Evolutionary conservation across 2,113 vertebrate genomes (phyloP), one percentile per base, ranked within the genome.

Genomic region (Oophaga pumilio): DNA sequence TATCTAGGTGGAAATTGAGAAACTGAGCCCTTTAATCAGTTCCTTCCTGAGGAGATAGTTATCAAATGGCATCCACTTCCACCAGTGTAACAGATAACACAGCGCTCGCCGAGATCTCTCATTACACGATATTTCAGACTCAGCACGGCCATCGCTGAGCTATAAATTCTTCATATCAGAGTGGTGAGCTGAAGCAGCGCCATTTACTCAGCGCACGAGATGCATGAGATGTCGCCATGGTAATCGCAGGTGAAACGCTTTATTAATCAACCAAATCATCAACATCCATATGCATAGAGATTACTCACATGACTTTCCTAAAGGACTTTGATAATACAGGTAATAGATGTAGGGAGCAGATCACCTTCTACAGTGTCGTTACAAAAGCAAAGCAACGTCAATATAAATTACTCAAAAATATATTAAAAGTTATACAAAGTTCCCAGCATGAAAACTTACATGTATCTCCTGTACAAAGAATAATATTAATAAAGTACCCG

Each of bases 251-350:
- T 28, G 87, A 87, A 90, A 83, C 84, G 84, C 18, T 53, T 77
- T 76, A 90, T 86, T 88, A 89, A 89, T 90, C 90, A 91, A 89
- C 87, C 87, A 33, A 43, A 90, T 77, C 52, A 90, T 71, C 89
- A 87, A n/a, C 74, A n/a, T 68, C 66, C 62, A 57, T 64, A 80
- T 66, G 49, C 26, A 80, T 56, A 52, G 24, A 69, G 57, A 49
- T 49, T 52, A 33, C 50, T 50, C 43, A 24, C 8, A 69, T 10
- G 10, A 52, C 22, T 82, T 20, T 4, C 26, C 43, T 59, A 80
- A 11, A 50, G 69, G 15, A 73, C 28, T 24, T 76, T 76, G 49
- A 53, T 76, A 13, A 50, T n/a, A 76, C 49, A 76, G 18, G 15
- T 18, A 73, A 43, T 1, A 15, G 18, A 18, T 73, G 28, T 73